These are phyloP conservation scores for Ips typographus DNA, from an alignment of 1,140 invertebrate genomes.

Conservation along the genomic window DNA sequence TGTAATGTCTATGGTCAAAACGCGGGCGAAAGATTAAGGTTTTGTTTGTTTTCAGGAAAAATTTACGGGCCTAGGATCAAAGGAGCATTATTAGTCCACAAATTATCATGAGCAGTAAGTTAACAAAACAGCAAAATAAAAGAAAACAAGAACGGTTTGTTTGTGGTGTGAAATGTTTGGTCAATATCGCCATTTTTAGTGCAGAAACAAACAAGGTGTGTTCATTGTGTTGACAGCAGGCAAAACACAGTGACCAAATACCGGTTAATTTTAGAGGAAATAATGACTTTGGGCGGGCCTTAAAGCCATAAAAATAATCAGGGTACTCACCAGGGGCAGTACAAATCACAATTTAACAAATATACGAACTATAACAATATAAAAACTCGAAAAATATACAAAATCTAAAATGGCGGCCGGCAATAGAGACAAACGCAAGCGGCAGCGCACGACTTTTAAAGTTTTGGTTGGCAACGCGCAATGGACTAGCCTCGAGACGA, in stretches of 20 bases:
- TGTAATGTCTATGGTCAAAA: too few relatives aligned
- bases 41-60: too few relatives aligned
- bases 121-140: too few relatives aligned
- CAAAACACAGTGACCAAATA: not conserved
- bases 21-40: too few relatives aligned
- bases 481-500: slow-evolving; percentile 34
- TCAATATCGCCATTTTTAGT: slow-evolving; percentile 10
- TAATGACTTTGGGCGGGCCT: not conserved
- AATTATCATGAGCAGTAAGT: too few relatives aligned
- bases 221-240: not conserved
- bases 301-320: not conserved
- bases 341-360: slow-evolving; percentile 33
- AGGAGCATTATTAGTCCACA: too few relatives aligned
- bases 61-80: too few relatives aligned
- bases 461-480: slow-evolving; percentile 66
- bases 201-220: slow-evolving; percentile 8
- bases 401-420: slow-evolving; percentile 68
- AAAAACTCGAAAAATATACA: slow-evolving; percentile 46
- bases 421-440: slow-evolving; percentile 69
- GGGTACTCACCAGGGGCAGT: slow-evolving; percentile 30
- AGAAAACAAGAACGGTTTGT: too few relatives aligned
- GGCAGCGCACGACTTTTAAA: slow-evolving; percentile 66
- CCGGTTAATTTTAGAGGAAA: not conserved
- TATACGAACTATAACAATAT: slow-evolving; percentile 35
- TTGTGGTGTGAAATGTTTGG: not conserved